Percentiles rank a stretch among this genome's conserved stretches.
Evolutionary conservation across 2,113 vertebrate species (phyloP).

Genomic region (Alligator mississippiensis): DNA sequence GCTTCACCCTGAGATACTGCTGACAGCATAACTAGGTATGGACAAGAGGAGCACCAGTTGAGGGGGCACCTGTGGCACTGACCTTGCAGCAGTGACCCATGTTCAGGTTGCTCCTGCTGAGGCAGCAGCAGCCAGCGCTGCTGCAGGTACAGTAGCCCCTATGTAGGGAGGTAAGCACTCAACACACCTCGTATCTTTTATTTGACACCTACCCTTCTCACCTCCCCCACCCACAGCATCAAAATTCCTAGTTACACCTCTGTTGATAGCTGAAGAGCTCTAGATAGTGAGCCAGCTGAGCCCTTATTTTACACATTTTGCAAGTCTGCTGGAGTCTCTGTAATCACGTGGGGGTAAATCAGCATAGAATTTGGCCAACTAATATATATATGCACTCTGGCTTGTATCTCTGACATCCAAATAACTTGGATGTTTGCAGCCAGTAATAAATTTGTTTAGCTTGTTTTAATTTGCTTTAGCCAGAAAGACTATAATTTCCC

Average conservation of each 20-base stretch:
- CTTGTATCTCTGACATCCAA: neutral
- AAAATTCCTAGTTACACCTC: no score
- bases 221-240: no score
- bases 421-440: neutral
- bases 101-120: no score
- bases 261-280: neutral
- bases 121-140: no score
- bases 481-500: conserved; percentile 9
- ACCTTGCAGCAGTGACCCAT: no score
- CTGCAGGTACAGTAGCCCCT: no score
- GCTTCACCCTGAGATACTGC: neutral
- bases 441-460: neutral
- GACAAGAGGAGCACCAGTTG: no score
- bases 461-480: neutral
- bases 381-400: neutral
- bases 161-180: no score
- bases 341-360: neutral
- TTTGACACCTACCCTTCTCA: no score
- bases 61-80: no score
- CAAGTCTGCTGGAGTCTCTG: neutral
- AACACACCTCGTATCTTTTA: no score
- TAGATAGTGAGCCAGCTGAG: neutral
- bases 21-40: neutral
- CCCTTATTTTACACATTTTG: neutral
- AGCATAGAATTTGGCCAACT: neutral